Base-by-base conservation (phyloP, 2,797 vertebrate genomes). In the Falco biarmicus region DNA sequence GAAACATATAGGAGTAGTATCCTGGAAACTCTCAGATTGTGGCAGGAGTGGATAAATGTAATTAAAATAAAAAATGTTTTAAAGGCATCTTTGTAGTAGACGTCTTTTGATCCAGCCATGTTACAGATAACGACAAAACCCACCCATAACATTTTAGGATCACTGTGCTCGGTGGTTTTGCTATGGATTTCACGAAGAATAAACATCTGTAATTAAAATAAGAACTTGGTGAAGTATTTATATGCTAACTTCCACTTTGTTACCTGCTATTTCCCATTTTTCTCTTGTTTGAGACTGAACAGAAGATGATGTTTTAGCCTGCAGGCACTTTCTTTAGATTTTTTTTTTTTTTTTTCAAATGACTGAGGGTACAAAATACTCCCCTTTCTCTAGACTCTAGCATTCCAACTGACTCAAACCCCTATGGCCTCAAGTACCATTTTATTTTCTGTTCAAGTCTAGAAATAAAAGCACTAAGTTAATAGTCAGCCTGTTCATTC, bases 351-450 rank as follows among this genome's bases (percentile, higher is more conserved):
- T 39, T 39, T 39, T 39, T 39, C 18, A 73, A 69, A n/a, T 61
- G 43, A 26, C 45, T 71, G 32, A 75, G 34, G 50, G 61, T 94
- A 91, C 32, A 83, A 90, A 96, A 88, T 92, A 94, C 86, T 96
- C 95, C 76, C 47, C 61, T 92, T 93, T 73, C 65, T 93, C 73
- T 29, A 65, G 65, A 66, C 59, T 28, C 84, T 57, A 45, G 14
- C 61, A 51, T 86, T 94, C 54, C 74, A 91, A 89, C 91, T 45
- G 50, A 63, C 53, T 89, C 47, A 81, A 93, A 88, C 41, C 79
- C 69, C 82, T 0, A 0, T 29, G 43, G 90, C 54, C 65, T 84
- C 34, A 69, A 69, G 73, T 63, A 82, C 22, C 15, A 45, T 66
- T 81, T 95, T 88, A 25, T 21, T 7, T 88, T 69, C 57, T 71